These are phyloP conservation scores for Loriculus beryllinus DNA, from an alignment of 2,797 vertebrate species.

Conservation along the genomic window DNA sequence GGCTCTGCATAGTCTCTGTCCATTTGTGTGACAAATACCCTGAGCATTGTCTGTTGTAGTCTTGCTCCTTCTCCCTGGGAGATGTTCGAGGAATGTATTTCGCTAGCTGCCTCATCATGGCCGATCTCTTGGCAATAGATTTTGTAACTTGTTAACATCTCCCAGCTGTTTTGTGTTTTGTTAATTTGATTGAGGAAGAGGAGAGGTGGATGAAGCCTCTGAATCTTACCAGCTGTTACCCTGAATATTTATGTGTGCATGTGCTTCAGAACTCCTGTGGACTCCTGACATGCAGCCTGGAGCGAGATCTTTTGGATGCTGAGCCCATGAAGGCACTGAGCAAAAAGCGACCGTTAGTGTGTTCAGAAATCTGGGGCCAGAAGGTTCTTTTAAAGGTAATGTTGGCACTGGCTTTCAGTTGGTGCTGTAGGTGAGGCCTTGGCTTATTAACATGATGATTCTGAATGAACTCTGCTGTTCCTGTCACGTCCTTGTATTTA, in stretches of 20 bases:
- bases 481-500: not conserved
- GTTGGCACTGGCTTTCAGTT: not conserved
- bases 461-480: not conserved
- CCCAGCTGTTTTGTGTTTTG: not conserved
- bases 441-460: not conserved
- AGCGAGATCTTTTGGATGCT: constrained; percentile 80
- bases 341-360: constrained; percentile 75
- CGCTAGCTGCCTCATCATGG: not conserved
- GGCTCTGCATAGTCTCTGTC: not conserved
- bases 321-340: constrained; percentile 82
- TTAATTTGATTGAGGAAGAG: not conserved
- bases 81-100: not conserved
- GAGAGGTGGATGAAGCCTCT: not conserved
- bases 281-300: constrained; percentile 77
- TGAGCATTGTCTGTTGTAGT: not conserved
- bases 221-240: not conserved
- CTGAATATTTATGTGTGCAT: not conserved
- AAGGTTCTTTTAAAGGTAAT: constrained; percentile 81
- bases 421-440: not conserved
- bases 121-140: not conserved
- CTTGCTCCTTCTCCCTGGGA: not conserved
- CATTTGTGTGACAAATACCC: rapidly evolving
- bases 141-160: not conserved
- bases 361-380: constrained; percentile 76
- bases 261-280: constrained; percentile 77